phyloP scores from a whole-genome alignment of 1,140 invertebrate genomes.

The Bombus turneri region DNA sequence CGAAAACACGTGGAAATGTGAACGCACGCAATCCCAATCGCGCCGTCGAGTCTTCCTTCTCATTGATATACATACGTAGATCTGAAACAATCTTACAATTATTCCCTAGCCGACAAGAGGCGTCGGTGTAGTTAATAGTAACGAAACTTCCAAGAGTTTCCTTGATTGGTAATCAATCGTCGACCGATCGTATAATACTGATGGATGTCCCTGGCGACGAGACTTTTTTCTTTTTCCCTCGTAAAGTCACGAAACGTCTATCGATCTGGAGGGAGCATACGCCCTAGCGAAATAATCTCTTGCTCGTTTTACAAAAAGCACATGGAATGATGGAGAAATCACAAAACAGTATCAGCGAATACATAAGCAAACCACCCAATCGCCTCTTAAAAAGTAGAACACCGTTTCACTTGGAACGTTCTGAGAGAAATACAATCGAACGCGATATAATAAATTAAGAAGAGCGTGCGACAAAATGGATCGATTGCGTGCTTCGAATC shows the following conservation, averaged over 20 bases:
- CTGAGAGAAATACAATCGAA: not conserved
- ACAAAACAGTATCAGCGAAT: not conserved
- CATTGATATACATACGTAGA: not conserved
- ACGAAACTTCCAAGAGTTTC: not conserved
- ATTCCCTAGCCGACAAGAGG: not conserved
- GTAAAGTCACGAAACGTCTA: not conserved
- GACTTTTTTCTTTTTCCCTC: not conserved
- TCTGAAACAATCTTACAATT: not conserved
- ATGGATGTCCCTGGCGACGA: conserved; percentile 1
- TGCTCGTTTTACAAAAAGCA: not conserved
- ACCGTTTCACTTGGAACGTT: not conserved
- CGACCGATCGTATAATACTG: conserved; percentile 11
- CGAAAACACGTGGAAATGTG: no score
- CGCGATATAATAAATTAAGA: not conserved
- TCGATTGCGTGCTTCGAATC: conserved; percentile 3
- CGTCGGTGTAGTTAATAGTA: not conserved
- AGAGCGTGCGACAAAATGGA: not conserved
- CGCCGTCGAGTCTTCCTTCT: not conserved
- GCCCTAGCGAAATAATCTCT: not conserved
- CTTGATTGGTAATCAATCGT: not conserved
- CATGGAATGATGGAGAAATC: not conserved
- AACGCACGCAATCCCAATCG: not conserved
- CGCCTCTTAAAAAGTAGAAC: not conserved
- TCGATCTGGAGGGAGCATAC: not conserved
- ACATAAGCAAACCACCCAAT: not conserved